Evolutionary conservation across 2,797 vertebrate genomes (phyloP).

Genomic region (Potorous gilbertii): DNA sequence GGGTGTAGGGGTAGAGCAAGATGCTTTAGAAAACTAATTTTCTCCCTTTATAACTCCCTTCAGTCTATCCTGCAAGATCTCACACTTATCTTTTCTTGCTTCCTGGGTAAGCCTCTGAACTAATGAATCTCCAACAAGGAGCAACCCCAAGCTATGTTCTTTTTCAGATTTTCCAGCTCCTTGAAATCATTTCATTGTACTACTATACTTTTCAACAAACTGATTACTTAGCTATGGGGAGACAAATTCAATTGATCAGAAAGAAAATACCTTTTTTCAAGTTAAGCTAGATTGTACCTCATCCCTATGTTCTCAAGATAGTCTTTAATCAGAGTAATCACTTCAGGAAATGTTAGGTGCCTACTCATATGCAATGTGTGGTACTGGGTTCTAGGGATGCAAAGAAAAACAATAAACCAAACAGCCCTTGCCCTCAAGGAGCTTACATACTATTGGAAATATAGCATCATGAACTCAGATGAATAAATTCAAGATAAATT

Average conservation of each 20-base stretch:
- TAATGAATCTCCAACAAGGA: not conserved
- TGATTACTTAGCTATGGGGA: not conserved
- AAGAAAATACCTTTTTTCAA: not conserved
- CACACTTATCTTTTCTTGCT: not conserved
- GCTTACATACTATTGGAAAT: not conserved
- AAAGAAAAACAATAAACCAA: not conserved
- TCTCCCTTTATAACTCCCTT: constrained; percentile 8
- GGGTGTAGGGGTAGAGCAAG: not conserved
- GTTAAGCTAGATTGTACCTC: not conserved
- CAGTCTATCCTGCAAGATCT: not conserved
- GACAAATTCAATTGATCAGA: not conserved
- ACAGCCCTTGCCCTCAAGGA: not conserved
- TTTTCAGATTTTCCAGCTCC: not conserved
- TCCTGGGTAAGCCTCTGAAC: not conserved
- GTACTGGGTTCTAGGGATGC: not conserved
- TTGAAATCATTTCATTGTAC: not conserved
- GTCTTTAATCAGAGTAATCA: not conserved
- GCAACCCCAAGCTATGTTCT: not conserved
- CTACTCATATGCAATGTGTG: not conserved
- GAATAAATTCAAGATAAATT: not conserved
- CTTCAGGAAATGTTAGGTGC: not conserved
- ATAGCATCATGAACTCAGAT: not conserved
- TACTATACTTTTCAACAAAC: not conserved
- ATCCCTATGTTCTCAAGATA: not conserved
- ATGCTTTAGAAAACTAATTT: constrained; percentile 32